These are phyloP conservation scores for Lasius fuliginosus DNA, from an alignment of 2,888 invertebrate genomes.

Conservation along the genomic window DNA sequence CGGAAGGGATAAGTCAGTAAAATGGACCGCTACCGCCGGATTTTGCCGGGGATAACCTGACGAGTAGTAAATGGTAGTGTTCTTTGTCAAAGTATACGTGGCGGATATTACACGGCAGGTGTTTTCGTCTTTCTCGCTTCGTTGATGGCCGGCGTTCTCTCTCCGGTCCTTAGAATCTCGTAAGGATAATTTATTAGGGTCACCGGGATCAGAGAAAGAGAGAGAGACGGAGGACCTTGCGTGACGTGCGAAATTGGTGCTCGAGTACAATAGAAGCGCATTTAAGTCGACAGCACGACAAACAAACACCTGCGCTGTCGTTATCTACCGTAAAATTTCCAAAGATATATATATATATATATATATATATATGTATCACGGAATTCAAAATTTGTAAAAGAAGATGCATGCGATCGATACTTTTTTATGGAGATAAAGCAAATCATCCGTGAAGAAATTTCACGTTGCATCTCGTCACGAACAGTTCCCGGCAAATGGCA, in stretches of 20 bases:
- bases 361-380: background rate
- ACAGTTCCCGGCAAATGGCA: background rate
- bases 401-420: background rate
- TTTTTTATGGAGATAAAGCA: background rate
- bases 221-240: slow-evolving; percentile 24
- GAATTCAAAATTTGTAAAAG: background rate
- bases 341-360: background rate
- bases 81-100: slow-evolving; percentile 67
- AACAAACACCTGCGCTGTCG: slow-evolving; percentile 32
- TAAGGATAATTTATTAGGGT: slow-evolving; percentile 66
- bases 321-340: slow-evolving; percentile 7
- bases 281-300: slow-evolving; percentile 54
- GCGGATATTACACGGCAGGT: slow-evolving; percentile 72
- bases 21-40: slow-evolving; percentile 39
- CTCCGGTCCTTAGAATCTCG: slow-evolving; percentile 54
- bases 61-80: slow-evolving; percentile 64
- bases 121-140: slow-evolving; percentile 65
- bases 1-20: slow-evolving; percentile 58
- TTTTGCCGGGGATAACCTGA: slow-evolving; percentile 42
- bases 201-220: slow-evolving; percentile 2
- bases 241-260: slow-evolving; percentile 58
- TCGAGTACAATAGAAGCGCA: slow-evolving; percentile 57
- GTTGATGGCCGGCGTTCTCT: slow-evolving; percentile 52
- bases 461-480: background rate
- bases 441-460: background rate